Conservation (phyloP, 2,113 vertebrate genomes). For the Macrotus californicus region DNA sequence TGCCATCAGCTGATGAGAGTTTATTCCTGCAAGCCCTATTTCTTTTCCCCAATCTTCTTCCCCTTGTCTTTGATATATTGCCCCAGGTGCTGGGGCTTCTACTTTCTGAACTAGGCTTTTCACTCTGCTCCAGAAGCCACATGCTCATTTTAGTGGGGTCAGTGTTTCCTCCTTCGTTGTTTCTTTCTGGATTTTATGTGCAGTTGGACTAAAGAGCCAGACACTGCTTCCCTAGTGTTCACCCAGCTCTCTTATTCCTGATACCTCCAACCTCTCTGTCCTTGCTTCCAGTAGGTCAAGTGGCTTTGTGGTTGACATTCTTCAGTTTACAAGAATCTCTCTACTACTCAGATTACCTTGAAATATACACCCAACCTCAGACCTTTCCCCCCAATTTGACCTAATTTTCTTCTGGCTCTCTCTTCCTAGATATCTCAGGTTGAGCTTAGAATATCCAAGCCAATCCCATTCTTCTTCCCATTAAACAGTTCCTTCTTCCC, state of each 20-base stretch:
- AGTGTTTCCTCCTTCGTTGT: background rate
- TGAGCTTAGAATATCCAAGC: background rate
- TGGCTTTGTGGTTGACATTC: background rate
- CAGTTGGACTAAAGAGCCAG: background rate
- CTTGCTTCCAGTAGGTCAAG: background rate
- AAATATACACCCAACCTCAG: background rate
- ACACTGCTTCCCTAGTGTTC: background rate
- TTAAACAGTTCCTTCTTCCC: background rate
- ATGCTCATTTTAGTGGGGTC: background rate
- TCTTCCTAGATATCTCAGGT: background rate
- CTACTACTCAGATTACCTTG: background rate
- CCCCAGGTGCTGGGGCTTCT: background rate
- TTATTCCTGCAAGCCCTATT: background rate
- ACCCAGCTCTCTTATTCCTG: background rate
- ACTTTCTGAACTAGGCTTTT: background rate
- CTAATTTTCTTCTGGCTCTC: background rate
- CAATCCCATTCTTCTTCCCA: background rate
- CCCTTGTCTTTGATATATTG: background rate
- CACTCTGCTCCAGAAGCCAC: background rate
- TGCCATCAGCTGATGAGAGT: background rate
- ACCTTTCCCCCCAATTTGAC: background rate
- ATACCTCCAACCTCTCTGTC: background rate
- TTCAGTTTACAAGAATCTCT: background rate
- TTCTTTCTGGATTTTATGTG: background rate
- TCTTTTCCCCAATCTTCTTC: background rate